These are phyloP conservation scores for Scylla paramamosain DNA, from an alignment of 1,140 invertebrate species.

Conservation along the genomic window DNA sequence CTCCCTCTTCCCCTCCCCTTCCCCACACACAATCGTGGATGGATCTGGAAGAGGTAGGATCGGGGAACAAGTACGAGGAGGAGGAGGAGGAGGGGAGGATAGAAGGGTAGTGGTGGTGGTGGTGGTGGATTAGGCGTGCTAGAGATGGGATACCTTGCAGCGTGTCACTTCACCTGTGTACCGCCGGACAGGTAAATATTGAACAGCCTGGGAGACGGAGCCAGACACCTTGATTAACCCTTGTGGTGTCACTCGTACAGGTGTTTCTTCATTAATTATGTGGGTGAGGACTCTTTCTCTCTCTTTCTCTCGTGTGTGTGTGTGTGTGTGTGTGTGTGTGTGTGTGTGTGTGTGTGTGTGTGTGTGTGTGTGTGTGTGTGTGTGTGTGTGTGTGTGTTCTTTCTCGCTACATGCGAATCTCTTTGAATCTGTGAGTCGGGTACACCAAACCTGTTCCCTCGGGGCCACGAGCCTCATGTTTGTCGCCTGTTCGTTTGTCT, in stretches of 20 bases:
- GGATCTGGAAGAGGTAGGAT: too few species aligned
- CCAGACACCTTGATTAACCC: neutral
- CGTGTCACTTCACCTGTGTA: neutral
- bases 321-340: too few species aligned
- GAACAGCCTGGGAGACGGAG: neutral
- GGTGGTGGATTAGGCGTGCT: neutral
- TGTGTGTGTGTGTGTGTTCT: neutral
- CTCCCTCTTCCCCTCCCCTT: neutral
- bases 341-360: slow-evolving; percentile 5
- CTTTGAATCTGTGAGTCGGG: neutral
- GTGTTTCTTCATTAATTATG: neutral
- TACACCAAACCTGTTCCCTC: neutral
- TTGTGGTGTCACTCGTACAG: neutral
- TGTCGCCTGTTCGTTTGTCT: neutral
- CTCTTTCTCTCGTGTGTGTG: too few species aligned
- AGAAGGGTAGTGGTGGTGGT: too few species aligned
- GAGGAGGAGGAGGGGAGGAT: too few species aligned
- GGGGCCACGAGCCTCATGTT: neutral
- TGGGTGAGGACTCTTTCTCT: neutral
- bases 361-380: slow-evolving; percentile 11
- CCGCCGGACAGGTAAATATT: neutral
- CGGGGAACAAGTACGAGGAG: too few species aligned
- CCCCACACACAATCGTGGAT: too few species aligned
- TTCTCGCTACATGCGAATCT: neutral
- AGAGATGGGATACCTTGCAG: neutral